These are phyloP conservation scores for Capra hircus DNA, from an alignment of 2,113 vertebrate genomes.

Conservation along the genomic window DNA sequence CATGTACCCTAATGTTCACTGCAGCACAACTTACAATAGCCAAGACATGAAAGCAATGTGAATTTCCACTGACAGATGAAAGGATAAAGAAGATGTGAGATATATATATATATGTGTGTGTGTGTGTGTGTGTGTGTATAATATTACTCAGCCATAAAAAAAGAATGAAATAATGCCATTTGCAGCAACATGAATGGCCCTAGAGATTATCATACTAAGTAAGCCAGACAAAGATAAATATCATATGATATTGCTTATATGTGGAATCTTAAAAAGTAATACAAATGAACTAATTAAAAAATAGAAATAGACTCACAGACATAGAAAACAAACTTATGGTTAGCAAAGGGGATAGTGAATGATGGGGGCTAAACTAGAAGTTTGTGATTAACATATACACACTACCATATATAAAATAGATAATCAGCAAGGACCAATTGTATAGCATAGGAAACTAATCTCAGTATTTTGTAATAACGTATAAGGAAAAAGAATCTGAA, in stretches of 20 bases:
- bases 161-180: not conserved
- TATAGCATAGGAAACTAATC: not conserved
- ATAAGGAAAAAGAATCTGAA: not conserved
- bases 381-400: not conserved
- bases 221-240: not conserved
- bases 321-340: not conserved
- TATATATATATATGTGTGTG: not conserved
- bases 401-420: not conserved
- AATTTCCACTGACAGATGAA: not conserved
- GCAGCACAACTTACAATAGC: not conserved
- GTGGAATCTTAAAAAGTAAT: not conserved
- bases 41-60: not conserved
- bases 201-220: not conserved
- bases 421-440: not conserved
- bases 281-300: not conserved
- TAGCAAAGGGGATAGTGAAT: not conserved
- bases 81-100: not conserved
- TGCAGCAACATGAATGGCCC: not conserved
- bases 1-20: not conserved
- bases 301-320: not conserved
- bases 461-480: not conserved
- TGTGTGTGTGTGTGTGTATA: not conserved
- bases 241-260: not conserved
- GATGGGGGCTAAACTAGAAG: not conserved
- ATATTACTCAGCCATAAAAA: not conserved